Evolutionary conservation across 2,888 invertebrate genomes (phyloP).

Genomic region (Hipparchia sbordonii): DNA sequence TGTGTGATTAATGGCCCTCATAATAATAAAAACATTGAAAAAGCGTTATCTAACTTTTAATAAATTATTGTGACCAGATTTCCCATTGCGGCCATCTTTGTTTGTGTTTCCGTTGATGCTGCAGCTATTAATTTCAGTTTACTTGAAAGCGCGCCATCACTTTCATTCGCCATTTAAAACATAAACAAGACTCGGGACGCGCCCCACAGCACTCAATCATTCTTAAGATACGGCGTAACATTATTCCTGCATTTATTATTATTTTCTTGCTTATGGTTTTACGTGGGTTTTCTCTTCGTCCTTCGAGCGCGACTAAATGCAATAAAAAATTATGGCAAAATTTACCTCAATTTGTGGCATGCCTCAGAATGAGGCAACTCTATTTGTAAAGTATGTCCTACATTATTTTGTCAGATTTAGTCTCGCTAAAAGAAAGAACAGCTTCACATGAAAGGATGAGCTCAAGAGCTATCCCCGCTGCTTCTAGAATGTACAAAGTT

Average conservation of each 20-base stretch:
- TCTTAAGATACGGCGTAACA: not conserved
- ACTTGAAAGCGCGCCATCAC: conserved; percentile 17
- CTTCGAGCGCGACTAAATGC: not conserved
- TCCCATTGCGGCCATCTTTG: conserved; percentile 18
- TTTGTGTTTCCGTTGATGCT: conserved; percentile 27
- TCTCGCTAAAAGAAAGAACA: no score
- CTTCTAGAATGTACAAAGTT: no score
- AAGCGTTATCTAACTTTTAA: conserved; percentile 15
- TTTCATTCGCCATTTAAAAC: conserved; percentile 11
- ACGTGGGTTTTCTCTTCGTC: not conserved
- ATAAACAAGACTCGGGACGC: conserved; percentile 14
- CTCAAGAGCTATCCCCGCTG: no score
- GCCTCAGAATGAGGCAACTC: no score
- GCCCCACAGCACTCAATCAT: conserved; percentile 14
- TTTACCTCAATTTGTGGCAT: no score
- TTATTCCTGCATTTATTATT: conserved; percentile 7
- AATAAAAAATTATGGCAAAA: no score
- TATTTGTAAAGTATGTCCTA: no score
- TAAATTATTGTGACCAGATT: conserved; percentile 20
- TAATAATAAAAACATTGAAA: not conserved
- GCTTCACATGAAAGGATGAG: no score
- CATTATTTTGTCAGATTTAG: no score
- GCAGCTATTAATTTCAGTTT: conserved; percentile 30
- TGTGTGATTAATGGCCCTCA: not conserved
- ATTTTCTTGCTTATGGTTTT: conserved; percentile 1